Evolutionary conservation across 2,113 vertebrate genomes (phyloP).

Genomic region (Takifugu flavidus): DNA sequence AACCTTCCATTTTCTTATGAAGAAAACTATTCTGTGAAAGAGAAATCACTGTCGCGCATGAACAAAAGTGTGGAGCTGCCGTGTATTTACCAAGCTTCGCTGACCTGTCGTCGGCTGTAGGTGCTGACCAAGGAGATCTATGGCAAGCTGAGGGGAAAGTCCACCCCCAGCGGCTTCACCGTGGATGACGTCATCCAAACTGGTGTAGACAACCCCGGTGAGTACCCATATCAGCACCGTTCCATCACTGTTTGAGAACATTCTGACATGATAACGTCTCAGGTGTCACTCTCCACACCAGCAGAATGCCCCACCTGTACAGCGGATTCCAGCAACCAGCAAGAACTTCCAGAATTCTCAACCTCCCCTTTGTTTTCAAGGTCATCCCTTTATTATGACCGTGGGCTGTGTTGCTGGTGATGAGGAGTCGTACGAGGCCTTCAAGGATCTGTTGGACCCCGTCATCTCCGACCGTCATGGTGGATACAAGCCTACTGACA

Average conservation of each 20-base stretch:
- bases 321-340: no score
- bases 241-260: no score
- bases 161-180: slow-evolving; percentile 90
- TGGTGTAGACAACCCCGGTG: slow-evolving; percentile 92
- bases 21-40: neutral
- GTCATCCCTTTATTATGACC: slow-evolving; percentile 95
- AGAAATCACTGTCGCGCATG: neutral
- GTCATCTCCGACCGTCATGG: slow-evolving; percentile 89
- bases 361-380: slow-evolving; percentile 50
- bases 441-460: slow-evolving; percentile 89
- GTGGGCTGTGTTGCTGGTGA: slow-evolving; percentile 91
- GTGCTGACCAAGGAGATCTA: slow-evolving; percentile 81
- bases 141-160: slow-evolving; percentile 83
- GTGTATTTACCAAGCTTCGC: slow-evolving; percentile 3
- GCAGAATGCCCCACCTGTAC: no score
- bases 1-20: neutral
- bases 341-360: neutral
- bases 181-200: slow-evolving; percentile 90
- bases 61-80: neutral
- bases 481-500: slow-evolving; percentile 91
- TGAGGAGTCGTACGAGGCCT: slow-evolving; percentile 84
- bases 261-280: no score
- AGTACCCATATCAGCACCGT: slow-evolving; percentile 5
- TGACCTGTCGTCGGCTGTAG: slow-evolving; percentile 24
- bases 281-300: no score